These are phyloP conservation scores for Melanaphis sacchari DNA, from an alignment of 1,140 invertebrate species.

Conservation along the genomic window DNA sequence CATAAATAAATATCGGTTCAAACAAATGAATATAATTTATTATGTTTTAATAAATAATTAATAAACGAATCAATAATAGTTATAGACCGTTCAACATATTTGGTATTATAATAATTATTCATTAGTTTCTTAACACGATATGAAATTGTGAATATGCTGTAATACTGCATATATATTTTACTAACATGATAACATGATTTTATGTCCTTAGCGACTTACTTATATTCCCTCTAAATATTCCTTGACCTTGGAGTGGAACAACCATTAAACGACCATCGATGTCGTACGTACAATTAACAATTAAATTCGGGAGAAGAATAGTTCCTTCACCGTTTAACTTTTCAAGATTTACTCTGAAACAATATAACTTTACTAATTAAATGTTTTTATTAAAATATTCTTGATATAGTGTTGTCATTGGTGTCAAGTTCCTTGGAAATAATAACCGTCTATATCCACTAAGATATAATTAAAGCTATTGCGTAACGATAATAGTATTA, in stretches of 20 bases:
- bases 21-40: not conserved
- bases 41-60: not conserved
- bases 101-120: not conserved
- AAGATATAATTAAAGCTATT: not conserved
- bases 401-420: not conserved
- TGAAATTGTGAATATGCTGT: not conserved
- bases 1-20: not conserved
- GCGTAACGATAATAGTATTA: not conserved
- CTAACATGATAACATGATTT: not conserved
- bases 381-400: not conserved
- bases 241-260: slow-evolving; percentile 72
- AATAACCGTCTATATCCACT: not conserved
- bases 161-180: not conserved
- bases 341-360: slow-evolving; percentile 68
- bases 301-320: slow-evolving; percentile 68
- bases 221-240: slow-evolving; percentile 73
- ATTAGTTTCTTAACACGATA: not conserved
- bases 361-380: not conserved
- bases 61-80: not conserved
- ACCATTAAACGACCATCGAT: slow-evolving; percentile 72
- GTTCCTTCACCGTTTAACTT: slow-evolving; percentile 69
- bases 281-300: slow-evolving; percentile 72
- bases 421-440: not conserved
- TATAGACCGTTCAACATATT: not conserved
- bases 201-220: slow-evolving; percentile 68